Conservation (phyloP, 2,797 vertebrate species). For the Artibeus lituratus region DNA sequence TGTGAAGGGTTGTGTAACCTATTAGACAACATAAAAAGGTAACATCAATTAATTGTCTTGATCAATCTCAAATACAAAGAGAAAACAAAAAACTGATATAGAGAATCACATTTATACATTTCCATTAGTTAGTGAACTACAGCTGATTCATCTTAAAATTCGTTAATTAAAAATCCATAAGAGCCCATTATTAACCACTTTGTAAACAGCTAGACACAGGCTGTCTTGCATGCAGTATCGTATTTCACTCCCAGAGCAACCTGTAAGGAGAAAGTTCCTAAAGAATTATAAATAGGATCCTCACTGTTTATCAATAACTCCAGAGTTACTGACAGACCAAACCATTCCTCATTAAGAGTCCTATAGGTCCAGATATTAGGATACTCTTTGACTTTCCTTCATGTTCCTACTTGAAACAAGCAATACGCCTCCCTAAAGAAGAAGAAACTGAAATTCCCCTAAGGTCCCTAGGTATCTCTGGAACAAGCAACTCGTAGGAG, state of each 20-base stretch:
- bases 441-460: not conserved
- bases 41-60: slow-evolving; percentile 4
- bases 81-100: not conserved
- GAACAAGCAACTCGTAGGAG: not conserved
- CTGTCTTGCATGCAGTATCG: not conserved
- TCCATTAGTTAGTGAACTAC: not conserved
- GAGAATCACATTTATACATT: not conserved
- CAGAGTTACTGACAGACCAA: not conserved
- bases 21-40: not conserved
- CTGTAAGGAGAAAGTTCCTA: not conserved
- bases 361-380: not conserved
- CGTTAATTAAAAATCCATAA: not conserved
- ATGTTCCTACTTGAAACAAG: not conserved
- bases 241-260: not conserved
- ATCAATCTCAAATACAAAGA: not conserved
- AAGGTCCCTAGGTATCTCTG: not conserved
- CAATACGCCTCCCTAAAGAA: not conserved
- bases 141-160: not conserved
- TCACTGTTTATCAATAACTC: not conserved
- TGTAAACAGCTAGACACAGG: not conserved
- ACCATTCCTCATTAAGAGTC: not conserved
- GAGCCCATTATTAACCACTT: not conserved
- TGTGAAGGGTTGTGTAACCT: not conserved
- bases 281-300: not conserved
- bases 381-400: not conserved